Evolutionary conservation across 2,888 invertebrate species (phyloP).

Genomic region (Rotaria sp.): DNA sequence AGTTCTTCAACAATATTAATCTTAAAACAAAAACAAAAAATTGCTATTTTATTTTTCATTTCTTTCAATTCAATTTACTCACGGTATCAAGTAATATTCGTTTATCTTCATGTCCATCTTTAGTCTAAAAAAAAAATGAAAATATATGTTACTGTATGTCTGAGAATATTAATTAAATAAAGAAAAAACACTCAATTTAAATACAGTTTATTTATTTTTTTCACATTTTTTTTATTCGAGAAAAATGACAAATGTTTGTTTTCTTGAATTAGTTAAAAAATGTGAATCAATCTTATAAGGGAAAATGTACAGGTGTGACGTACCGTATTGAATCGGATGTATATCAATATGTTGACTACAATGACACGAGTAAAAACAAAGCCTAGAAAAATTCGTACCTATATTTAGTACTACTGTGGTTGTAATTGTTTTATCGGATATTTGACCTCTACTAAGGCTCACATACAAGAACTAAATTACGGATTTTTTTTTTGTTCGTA

Average conservation of each 20-base stretch:
- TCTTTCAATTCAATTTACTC: neutral
- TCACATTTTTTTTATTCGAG: neutral
- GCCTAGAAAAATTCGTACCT: no score
- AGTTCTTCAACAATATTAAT: slow-evolving; percentile 53
- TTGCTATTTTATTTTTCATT: no score
- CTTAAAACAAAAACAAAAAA: slow-evolving; percentile 39
- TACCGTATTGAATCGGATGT: no score
- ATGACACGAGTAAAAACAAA: no score
- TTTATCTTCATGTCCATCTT: slow-evolving; percentile 35
- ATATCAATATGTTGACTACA: no score
- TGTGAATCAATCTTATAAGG: neutral
- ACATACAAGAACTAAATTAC: no score
- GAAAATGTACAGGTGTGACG: no score
- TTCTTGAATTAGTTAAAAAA: neutral
- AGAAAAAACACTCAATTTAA: slow-evolving; percentile 25
- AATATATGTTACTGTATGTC: slow-evolving; percentile 14
- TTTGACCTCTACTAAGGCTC: no score
- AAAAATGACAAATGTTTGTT: neutral
- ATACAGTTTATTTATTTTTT: neutral
- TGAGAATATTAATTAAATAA: neutral
- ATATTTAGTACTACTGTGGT: no score
- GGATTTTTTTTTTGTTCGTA: no score
- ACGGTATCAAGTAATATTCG: slow-evolving; percentile 23
- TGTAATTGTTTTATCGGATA: no score
- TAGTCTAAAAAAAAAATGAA: slow-evolving; percentile 36